These are phyloP conservation scores for Eulacestoma nigropectus DNA, from an alignment of 2,113 vertebrate genomes.

Conservation along the genomic window DNA sequence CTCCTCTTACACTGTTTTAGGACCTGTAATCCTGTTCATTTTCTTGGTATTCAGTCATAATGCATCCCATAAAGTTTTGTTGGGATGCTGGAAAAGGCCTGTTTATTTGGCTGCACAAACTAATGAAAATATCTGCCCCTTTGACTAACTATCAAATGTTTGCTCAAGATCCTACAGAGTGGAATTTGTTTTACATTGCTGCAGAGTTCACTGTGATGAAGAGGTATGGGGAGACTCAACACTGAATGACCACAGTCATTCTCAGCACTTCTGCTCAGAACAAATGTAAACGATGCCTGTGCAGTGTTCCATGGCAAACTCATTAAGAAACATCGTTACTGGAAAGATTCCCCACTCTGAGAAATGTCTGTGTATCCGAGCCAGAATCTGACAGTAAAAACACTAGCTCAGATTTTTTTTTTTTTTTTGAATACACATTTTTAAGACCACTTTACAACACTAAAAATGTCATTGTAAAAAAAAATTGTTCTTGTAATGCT, in stretches of 20 bases:
- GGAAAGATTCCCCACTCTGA: slow-evolving; percentile 6
- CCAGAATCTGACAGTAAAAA: slow-evolving; percentile 18
- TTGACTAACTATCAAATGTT: neutral
- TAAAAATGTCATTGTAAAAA: neutral
- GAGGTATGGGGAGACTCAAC: neutral
- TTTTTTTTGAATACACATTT: neutral
- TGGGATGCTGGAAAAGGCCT: neutral
- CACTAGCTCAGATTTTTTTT: neutral
- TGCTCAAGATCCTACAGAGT: neutral
- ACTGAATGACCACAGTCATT: neutral
- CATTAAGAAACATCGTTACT: neutral
- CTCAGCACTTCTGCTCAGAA: neutral
- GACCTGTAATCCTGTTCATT: neutral
- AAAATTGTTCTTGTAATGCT: neutral
- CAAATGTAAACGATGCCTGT: neutral
- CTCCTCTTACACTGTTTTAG: neutral
- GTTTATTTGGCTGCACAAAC: neutral
- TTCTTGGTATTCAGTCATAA: neutral
- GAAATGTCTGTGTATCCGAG: neutral
- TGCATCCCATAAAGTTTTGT: neutral
- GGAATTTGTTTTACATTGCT: neutral
- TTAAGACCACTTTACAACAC: neutral
- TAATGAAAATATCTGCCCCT: neutral
- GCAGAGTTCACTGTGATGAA: neutral
- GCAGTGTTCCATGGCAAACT: neutral